Evolutionary conservation across 2,888 invertebrate species (phyloP), one percentile per base, ranked within the genome.

Genomic region (Sthenelais limicola): DNA sequence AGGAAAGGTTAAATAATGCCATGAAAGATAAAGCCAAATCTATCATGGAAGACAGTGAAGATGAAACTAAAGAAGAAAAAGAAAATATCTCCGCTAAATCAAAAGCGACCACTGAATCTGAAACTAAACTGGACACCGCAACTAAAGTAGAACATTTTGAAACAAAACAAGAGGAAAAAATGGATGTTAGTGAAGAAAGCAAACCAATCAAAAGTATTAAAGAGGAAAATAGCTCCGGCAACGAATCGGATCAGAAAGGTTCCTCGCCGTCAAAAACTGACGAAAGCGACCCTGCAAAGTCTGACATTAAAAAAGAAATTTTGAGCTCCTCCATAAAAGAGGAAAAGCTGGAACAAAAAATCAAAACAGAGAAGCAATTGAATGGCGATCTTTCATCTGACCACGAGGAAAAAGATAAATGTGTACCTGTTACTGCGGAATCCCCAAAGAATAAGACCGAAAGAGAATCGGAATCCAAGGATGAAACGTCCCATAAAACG

Each of bases 21-120:
- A 43, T 15, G 18, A 43, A 43, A 15, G 12, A 9, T 9, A 43
- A 43, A 15, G 12, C 43, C 9, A 43, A 43, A 15, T 18, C 9
- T 43, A 43, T 15, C 43, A 43, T 15, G 18, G 9, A 18, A 15
- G 43, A 43, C 18, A 43, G 9, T 43, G 18, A 43, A 43, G 18
- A 15, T 15, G 43, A 43, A 43, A 43, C 43, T 15, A 43, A 43
- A n/a, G n/a, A n/a, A n/a, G 30, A 56, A 51, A 18, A 56, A 24
- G 56, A 56, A 56, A n/a, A 56, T 30, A 26, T 18, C 26, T 26
- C 28, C 26, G 30, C 26, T 3, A 32, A 68, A 68, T 28, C 48
- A 49, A 48, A 43, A 51, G 26, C 24, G 33, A 38, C 49, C 7
- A 51, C 35, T 68, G 28, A 30, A 28, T 21, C 18, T 33, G 51